Evolutionary conservation across 2,888 invertebrate species (phyloP).

Genomic region (Drosophila austrosaltans): DNA sequence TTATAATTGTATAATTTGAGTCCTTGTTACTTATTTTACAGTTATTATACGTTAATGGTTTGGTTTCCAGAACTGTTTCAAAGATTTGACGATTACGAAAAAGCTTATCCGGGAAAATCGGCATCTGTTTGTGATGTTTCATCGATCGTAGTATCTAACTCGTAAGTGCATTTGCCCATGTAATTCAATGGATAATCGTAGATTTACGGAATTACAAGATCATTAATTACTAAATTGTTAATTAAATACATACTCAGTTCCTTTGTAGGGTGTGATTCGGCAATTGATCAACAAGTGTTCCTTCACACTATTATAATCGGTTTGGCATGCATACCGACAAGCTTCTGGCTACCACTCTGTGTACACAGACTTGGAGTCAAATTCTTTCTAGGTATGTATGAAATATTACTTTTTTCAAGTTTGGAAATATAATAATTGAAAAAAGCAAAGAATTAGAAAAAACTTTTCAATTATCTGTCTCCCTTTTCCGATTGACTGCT

Average conservation of each 20-base stretch:
- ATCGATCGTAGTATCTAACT: constrained; percentile 85
- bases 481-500: no score
- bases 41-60: constrained; percentile 95
- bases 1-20: background rate
- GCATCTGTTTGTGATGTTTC: constrained; percentile 92
- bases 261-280: constrained; percentile 85
- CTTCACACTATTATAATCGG: constrained; percentile 91
- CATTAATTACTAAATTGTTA: background rate
- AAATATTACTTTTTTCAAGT: background rate
- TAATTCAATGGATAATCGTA: no score
- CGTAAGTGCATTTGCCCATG: constrained; percentile 48
- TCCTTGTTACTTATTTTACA: constrained; percentile 81
- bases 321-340: constrained; percentile 91
- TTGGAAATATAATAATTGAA: background rate
- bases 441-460: background rate
- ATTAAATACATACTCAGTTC: constrained; percentile 41
- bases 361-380: constrained; percentile 92
- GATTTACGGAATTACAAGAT: no score
- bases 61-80: constrained; percentile 96
- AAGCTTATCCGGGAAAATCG: constrained; percentile 86
- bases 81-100: constrained; percentile 91
- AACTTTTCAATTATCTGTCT: no score
- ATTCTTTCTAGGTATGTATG: constrained; percentile 88
- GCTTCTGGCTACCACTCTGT: constrained; percentile 90
- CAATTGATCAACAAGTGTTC: constrained; percentile 88